Base-by-base conservation (phyloP, 2,113 vertebrate species). In the Micronisus gabar region DNA sequence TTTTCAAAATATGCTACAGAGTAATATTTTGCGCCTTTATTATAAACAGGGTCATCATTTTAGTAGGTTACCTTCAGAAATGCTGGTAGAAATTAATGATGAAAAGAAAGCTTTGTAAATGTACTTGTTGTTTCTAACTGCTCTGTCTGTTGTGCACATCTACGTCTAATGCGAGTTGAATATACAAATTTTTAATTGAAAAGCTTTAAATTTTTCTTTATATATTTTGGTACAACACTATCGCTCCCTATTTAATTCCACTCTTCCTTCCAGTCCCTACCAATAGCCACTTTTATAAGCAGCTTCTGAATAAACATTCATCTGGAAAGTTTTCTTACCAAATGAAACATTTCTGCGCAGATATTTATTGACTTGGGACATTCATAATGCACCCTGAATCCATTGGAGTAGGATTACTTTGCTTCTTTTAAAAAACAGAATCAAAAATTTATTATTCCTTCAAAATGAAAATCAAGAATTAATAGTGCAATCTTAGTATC, bases 11-110 rank as follows among this genome's bases (percentile, higher is more conserved):
- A 95, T 34, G 97, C 97, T 98, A 95, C 94, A 98, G 97, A 98
- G 98, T 98, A 98, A 98, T 98, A 98, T 98, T 98, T 98, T 97
- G 95, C 96, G 78, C 97, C 97, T 98, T 98, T 98, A 93, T 97
- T 97, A 97, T 97, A 96, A 97, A 98, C 96, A 97, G 97, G 93
- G 96, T 97, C 96, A 96, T 98, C 88, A 79, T 97, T 97, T 98
- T 96, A 90, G 96, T 97, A 96, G 95, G 90, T 95, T 95, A 75
- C 95, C 76, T 95, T 88, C 73, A 88, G 91, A 97, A 97, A 91
- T 95, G 93, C 95, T 97, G 93, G 94, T 97, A 93, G 94, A 95
- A 95, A 88, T 79, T 88, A 97, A 90, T 66, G 92, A 76, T 79
- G 90, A 88, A 93, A 93, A 94, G 90, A 90, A 96, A 94, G 96